Evolutionary conservation across 2,888 invertebrate genomes (phyloP), one percentile per base, ranked within the genome.

Genomic region (Lysandra coridon): DNA sequence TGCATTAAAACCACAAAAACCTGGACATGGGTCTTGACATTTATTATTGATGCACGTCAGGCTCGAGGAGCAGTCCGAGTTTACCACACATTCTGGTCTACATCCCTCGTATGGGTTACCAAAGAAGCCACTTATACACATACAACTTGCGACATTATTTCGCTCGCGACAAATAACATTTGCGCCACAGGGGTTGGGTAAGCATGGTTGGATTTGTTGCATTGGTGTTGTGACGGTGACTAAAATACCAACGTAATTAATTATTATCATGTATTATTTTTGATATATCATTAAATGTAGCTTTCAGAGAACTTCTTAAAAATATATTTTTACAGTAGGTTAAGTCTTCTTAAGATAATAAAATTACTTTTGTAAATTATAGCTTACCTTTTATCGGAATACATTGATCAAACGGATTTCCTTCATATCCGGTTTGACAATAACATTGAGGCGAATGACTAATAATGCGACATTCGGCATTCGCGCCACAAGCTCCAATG

Each of bases 371-470:
- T 57, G 57, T 57, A 4, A 57, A 57, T 57, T 14, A 57, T 57
- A 57, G 57, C 57, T 57, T 95, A 95, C 89, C 88, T 89, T 85
- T 85, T 62, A 88, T 84, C 53, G 90, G 90, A 69, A 88, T 84
- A 87, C 98, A 98, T 84, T 96, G 95, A 64, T 96, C 95, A 86
- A 98, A 97, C 60, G 98, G 97, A 95, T 98, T 97, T 78, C 98
- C 98, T 80, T 96, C 95, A 86, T 95, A 96, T 79, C 95, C 95
- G 49, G 91, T 87, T 82, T 96, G 96, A 86, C 98, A 98, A 79
- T 95, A 96, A 86, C 98, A 98, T 80, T 97, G 96, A 1, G 98
- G 98, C 83, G 97, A 97, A 88, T 98, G 98, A 88, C 98, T 98
- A 79, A 98, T 95, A 1, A 97, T 97, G 81, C 96, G 95, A 87